Percentiles rank a stretch among this genome's conserved stretches.
These are phyloP conservation scores for Callaeas wilsoni DNA, from an alignment of 2,113 vertebrate species.

Conservation along the genomic window DNA sequence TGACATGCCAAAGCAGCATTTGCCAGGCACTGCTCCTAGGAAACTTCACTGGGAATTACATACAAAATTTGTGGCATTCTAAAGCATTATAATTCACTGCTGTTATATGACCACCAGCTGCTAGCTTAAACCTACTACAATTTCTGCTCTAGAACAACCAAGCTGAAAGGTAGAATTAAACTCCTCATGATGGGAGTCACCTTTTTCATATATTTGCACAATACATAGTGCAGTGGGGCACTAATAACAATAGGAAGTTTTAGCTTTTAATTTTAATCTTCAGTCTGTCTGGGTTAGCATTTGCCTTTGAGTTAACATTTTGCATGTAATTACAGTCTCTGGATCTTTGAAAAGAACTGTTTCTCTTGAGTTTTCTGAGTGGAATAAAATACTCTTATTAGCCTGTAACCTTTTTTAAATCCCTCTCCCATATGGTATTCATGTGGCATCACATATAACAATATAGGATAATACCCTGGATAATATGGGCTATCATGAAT, in stretches of 20 bases:
- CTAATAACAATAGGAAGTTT: neutral
- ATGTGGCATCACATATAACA: conserved; percentile 2
- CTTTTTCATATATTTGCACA: conserved; percentile 17
- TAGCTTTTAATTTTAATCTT: neutral
- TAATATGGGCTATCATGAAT: neutral
- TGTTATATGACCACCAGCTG: conserved; percentile 8
- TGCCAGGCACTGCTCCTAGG: neutral
- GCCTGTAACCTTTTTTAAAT: conserved; percentile 18
- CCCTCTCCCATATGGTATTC: neutral
- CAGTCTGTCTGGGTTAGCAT: neutral
- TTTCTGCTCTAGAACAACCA: neutral
- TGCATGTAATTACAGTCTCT: neutral
- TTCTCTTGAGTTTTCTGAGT: conserved; percentile 7
- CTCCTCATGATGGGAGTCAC: neutral
- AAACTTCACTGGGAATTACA: neutral
- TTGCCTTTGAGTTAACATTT: conserved; percentile 28
- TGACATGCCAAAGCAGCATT: neutral
- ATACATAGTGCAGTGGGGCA: neutral
- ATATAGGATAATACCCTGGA: neutral
- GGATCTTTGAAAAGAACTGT: neutral
- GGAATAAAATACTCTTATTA: conserved; percentile 30
- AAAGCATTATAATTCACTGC: neutral
- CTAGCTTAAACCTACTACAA: neutral
- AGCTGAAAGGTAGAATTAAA: conserved; percentile 35
- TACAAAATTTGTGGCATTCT: neutral